Conservation (phyloP, 2,888 invertebrate genomes). For the Zygaena filipendulae region DNA sequence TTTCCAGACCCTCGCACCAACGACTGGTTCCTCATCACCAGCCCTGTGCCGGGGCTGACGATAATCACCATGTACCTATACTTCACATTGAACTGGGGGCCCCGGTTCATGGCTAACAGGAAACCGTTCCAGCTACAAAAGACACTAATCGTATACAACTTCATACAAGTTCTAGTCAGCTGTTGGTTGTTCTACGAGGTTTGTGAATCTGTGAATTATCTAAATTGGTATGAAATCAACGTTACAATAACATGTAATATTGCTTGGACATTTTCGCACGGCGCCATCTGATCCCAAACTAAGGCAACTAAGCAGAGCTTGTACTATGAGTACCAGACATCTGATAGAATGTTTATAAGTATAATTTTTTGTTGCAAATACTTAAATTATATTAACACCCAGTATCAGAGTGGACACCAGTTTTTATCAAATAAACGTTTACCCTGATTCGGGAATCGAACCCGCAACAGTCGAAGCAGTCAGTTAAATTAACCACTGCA, state of each 20-base stretch:
- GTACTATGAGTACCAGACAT: too few relatives aligned
- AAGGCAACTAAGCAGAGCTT: too few relatives aligned
- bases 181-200: conserved; percentile 84
- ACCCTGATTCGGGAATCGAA: too few relatives aligned
- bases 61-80: conserved; percentile 76
- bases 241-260: not conserved
- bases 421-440: too few relatives aligned
- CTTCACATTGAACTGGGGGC: conserved; percentile 83
- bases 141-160: conserved; percentile 86
- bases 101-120: conserved; percentile 86
- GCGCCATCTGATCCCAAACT: not conserved
- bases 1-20: conserved; percentile 74
- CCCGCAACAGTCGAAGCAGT: too few relatives aligned
- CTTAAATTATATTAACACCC: too few relatives aligned
- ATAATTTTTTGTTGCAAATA: too few relatives aligned
- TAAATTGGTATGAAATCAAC: too few relatives aligned
- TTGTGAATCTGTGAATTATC: conserved; percentile 30
- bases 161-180: conserved; percentile 87
- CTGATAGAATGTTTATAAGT: too few relatives aligned
- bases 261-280: not conserved
- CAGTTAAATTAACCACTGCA: too few relatives aligned
- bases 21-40: conserved; percentile 79
- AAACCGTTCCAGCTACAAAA: conserved; percentile 85
- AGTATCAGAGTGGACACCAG: too few relatives aligned
- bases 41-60: conserved; percentile 75